Conservation (phyloP, 2,113 vertebrate genomes). For the Melanotaenia duboulayi region DNA sequence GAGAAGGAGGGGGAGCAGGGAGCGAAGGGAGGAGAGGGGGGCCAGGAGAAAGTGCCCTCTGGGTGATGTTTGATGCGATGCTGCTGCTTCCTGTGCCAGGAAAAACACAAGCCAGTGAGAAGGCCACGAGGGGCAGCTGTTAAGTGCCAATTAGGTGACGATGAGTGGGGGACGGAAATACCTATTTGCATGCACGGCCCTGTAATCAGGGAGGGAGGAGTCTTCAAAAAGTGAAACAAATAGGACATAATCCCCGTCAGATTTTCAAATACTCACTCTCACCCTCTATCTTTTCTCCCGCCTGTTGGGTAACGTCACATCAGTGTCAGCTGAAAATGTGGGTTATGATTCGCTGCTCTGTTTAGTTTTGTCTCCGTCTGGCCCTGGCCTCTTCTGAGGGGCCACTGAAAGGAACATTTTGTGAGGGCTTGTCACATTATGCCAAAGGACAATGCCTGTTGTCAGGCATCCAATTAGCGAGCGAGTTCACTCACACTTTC, state of each 20-base stretch:
- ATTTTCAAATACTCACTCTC: conserved; percentile 16
- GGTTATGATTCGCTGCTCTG: conserved; percentile 37
- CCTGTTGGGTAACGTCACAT: conserved; percentile 44
- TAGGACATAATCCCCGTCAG: conserved; percentile 55
- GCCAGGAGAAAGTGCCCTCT: conserved; percentile 62
- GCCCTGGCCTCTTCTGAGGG: conserved; percentile 28
- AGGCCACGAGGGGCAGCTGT: conserved; percentile 68
- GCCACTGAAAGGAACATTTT: conserved; percentile 47
- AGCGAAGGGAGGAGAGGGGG: conserved; percentile 35
- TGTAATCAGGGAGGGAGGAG: conserved; percentile 38
- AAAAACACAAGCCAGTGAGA: conserved; percentile 35
- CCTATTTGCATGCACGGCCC: conserved; percentile 49
- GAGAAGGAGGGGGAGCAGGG: background rate
- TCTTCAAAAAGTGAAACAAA: conserved; percentile 62
- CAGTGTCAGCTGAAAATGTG: conserved; percentile 33
- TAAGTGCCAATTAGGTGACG: conserved; percentile 71
- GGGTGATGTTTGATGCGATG: conserved; percentile 61
- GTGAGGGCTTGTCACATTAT: conserved; percentile 50
- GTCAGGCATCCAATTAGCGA: conserved; percentile 65
- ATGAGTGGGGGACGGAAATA: conserved; percentile 65
- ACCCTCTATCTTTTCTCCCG: conserved; percentile 23
- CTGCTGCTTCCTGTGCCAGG: conserved; percentile 59
- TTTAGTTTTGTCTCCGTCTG: conserved; percentile 22
- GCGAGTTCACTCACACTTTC: conserved; percentile 21
- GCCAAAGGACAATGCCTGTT: conserved; percentile 44